These are phyloP conservation scores for Peromyscus melanophrys DNA, from an alignment of 2,797 vertebrate genomes.

Conservation along the genomic window DNA sequence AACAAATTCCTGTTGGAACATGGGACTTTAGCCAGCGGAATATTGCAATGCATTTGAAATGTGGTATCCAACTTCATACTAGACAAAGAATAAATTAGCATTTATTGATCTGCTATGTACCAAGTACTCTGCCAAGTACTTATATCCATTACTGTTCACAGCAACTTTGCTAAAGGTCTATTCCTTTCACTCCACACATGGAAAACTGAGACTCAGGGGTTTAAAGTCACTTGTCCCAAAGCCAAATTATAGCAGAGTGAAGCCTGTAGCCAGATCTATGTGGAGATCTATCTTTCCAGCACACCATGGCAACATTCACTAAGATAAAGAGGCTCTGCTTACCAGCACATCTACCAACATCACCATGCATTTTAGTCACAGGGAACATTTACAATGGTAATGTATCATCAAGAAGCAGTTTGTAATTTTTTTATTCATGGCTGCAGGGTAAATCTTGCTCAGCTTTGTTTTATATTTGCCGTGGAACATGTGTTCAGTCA, in stretches of 20 bases:
- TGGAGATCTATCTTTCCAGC: slow-evolving; percentile 5
- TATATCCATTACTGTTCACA: slow-evolving; percentile 2
- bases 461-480: not conserved
- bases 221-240: not conserved
- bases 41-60: slow-evolving; percentile 29
- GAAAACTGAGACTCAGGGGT: not conserved
- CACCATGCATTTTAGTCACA: not conserved
- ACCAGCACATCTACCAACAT: not conserved
- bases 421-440: slow-evolving; percentile 45
- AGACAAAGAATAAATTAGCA: not conserved
- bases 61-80: slow-evolving; percentile 2
- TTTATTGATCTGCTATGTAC: slow-evolving; percentile 6
- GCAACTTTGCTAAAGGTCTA: not conserved
- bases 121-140: not conserved
- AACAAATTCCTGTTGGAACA: slow-evolving; percentile 11
- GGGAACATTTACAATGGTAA: slow-evolving; percentile 51
- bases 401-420: slow-evolving; percentile 72
- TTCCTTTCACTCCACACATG: slow-evolving; percentile 15
- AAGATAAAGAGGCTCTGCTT: not conserved
- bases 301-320: not conserved
- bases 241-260: slow-evolving; percentile 24
- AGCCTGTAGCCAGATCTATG: slow-evolving; percentile 1
- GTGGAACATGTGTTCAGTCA: not conserved
- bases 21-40: not conserved
- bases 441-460: not conserved